Percentiles rank a stretch among this genome's conserved stretches.
These are phyloP conservation scores for Eugnorisma glareosa DNA, from an alignment of 2,888 invertebrate genomes.

Conservation along the genomic window DNA sequence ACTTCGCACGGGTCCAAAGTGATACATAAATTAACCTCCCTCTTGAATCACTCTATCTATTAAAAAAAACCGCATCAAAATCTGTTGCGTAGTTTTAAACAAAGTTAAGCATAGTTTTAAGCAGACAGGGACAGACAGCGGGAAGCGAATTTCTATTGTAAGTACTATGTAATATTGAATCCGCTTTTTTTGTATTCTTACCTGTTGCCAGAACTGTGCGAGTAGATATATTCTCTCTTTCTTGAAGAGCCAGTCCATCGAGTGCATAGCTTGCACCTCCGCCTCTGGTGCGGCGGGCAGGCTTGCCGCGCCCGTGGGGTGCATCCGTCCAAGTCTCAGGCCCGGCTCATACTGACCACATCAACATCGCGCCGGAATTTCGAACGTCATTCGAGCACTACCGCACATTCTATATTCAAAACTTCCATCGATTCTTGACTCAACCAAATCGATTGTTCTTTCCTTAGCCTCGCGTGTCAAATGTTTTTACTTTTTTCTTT, in stretches of 20 bases:
- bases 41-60: no score
- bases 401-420: constrained; percentile 68
- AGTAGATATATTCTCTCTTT: constrained; percentile 98
- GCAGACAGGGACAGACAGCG: no score
- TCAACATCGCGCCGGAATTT: constrained; percentile 68
- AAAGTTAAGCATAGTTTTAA: no score
- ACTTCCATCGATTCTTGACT: constrained; percentile 60
- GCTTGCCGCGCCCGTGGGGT: constrained; percentile 93
- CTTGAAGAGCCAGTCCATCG: constrained; percentile 99
- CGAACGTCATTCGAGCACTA: constrained; percentile 59
- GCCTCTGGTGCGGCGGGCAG: constrained; percentile 96
- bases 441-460: constrained; percentile 79
- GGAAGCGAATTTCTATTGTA: no score
- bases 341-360: constrained; percentile 82
- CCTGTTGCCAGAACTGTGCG: constrained; percentile 99
- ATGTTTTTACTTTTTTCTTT: constrained; percentile 80
- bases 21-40: no score
- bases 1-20: no score
- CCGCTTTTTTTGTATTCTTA: constrained; percentile 91
- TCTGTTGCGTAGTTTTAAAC: no score
- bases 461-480: constrained; percentile 70
- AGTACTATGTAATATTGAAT: no score
- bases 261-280: constrained; percentile 98
- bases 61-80: no score
- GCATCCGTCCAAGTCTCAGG: constrained; percentile 92